Percentiles rank a stretch among this genome's conserved stretches.
phyloP scores from a whole-genome alignment of 2,113 vertebrate species.

The Tetraodon nigroviridis region DNA sequence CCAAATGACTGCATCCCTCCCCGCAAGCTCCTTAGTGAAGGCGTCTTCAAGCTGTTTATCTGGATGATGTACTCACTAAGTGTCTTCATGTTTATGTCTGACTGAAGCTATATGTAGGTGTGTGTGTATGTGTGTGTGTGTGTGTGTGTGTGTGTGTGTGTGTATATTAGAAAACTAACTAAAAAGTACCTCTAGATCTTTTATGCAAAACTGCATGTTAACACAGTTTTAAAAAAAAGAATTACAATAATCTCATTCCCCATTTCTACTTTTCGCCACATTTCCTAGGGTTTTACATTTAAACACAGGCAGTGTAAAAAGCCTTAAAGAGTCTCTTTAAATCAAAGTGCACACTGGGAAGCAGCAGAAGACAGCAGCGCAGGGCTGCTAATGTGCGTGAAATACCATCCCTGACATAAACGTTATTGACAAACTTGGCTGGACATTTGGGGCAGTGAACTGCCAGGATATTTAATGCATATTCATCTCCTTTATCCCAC shows the following conservation, averaged over 20 bases:
- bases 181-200: not conserved
- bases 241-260: not conserved
- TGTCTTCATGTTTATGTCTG: slow-evolving; percentile 37
- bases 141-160: too few relatives aligned
- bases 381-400: slow-evolving; percentile 67
- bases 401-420: slow-evolving; percentile 67
- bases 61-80: slow-evolving; percentile 55
- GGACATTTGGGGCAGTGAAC: slow-evolving; percentile 73
- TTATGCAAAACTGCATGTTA: slow-evolving; percentile 14
- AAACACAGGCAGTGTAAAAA: slow-evolving; percentile 23
- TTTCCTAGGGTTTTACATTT: slow-evolving; percentile 33
- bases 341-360: slow-evolving; percentile 18
- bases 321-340: slow-evolving; percentile 29
- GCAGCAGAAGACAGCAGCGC: slow-evolving; percentile 39
- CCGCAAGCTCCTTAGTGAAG: slow-evolving; percentile 68
- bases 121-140: too few relatives aligned
- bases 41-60: slow-evolving; percentile 63
- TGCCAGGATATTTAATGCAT: slow-evolving; percentile 68
- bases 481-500: slow-evolving; percentile 73
- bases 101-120: slow-evolving; percentile 11
- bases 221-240: slow-evolving; percentile 4
- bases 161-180: too few relatives aligned
- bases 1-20: slow-evolving; percentile 60
- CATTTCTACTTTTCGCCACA: not conserved
- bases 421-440: slow-evolving; percentile 77